Base-by-base conservation (phyloP, 1,140 invertebrate species). In the Drosophila nikananu region DNA sequence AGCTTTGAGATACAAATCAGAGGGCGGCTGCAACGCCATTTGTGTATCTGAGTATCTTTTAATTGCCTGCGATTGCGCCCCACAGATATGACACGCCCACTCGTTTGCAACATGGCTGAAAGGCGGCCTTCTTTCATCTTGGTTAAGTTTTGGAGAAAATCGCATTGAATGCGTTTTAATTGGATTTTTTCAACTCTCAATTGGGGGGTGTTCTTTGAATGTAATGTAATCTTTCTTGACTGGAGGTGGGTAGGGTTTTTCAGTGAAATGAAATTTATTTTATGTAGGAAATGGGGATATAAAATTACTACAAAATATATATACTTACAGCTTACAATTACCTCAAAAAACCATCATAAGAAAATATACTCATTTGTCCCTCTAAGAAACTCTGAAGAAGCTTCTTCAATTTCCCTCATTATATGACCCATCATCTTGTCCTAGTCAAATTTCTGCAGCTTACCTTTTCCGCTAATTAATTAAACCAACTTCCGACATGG, bases 161-260 rank as follows among this genome's bases (percentile, higher is more conserved):
- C 81, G 76, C 80, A 70, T 30, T 75, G 76, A 89, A 91, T 91
- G 89, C 75, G 89, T 83, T 86, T 91, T 91, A 91, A 91, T 89
- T 91, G 89, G 74, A 75, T 86, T 83, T 81, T 80, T 68, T 30
- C 4, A 55, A 55, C 19, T 37, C 32, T 55, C n/a, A 44, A 77
- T 63, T 63, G 19, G 37, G 51, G 60, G 62, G 54, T 60, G 19
- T 61, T 8, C 12, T 57, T 10, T 32, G 76, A 89, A 91, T 91
- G 89, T 27, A 27, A 5, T 13, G 39, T 21, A 39, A 58, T 58
- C n/a, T 21, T 2, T 19, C 6, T 17, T 60, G 4, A 13, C 32
- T 12, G 25, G 27, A 39, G 21, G 32, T 15, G 21, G 52, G 0
- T 35, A 9, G 13, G 19, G 30, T 3, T 35, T 35, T 32, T 21